Evolutionary conservation across 2,888 invertebrate species (phyloP).

Genomic region (Alloscopus bannaensis): DNA sequence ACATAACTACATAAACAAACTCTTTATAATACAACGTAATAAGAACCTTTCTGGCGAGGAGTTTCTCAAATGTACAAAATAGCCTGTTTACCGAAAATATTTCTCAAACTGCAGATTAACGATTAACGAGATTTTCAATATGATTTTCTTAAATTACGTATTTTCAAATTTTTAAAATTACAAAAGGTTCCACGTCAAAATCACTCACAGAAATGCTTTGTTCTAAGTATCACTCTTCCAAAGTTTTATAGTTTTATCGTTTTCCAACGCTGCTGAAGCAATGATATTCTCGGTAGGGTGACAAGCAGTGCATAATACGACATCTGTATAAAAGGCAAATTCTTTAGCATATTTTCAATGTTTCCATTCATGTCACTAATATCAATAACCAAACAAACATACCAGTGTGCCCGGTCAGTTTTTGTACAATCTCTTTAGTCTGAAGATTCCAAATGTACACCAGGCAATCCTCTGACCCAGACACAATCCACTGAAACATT

Average conservation of each 20-base stretch:
- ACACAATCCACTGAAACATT: conserved; percentile 94
- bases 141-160: conserved; percentile 6
- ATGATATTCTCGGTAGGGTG: conserved; percentile 99
- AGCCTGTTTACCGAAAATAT: conserved; percentile 29
- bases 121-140: conserved; percentile 9
- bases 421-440: conserved; percentile 99
- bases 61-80: conserved; percentile 31
- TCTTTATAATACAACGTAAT: too few relatives aligned
- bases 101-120: conserved; percentile 25
- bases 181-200: background rate
- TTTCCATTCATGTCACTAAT: background rate
- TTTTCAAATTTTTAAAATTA: too few relatives aligned
- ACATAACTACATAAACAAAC: background rate
- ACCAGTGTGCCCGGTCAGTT: conserved; percentile 97
- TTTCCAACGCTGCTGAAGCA: conserved; percentile 98
- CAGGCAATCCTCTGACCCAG: conserved; percentile 99
- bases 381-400: conserved; percentile 72
- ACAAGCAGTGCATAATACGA: conserved; percentile 97
- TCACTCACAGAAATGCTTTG: conserved; percentile 1
- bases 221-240: conserved; percentile 97
- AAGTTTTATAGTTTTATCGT: conserved; percentile 98
- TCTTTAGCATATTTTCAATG: conserved; percentile 28
- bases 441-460: conserved; percentile 99
- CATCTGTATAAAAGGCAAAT: conserved; percentile 78
- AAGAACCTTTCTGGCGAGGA: too few relatives aligned